Evolutionary conservation across 64 coral and sea anemone genomes (phyloP).

Genomic region (Dendrophyllia cribrosa): DNA sequence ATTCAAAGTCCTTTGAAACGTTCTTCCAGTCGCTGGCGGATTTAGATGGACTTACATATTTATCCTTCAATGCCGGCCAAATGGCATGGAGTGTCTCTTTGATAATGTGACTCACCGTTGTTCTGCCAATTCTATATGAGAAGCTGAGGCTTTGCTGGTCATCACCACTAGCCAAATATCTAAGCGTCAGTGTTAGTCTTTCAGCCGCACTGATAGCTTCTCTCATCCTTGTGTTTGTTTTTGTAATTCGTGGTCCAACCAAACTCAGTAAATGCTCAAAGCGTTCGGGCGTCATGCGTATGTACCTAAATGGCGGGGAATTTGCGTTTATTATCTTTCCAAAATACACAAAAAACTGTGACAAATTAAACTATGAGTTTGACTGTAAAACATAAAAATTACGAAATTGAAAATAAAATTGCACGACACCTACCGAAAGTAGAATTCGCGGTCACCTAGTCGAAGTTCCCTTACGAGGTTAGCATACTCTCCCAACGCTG

Average conservation of each 20-base stretch:
- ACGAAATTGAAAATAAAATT: constrained; percentile 2
- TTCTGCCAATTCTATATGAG: constrained; percentile 14
- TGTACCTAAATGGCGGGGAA: constrained; percentile 48
- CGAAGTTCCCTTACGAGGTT: constrained; percentile 51
- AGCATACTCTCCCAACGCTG: constrained; percentile 29
- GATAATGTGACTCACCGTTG: constrained; percentile 46
- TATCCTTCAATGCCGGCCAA: constrained; percentile 35
- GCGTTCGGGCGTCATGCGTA: constrained; percentile 71
- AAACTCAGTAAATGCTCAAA: constrained; percentile 58
- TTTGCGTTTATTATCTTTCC: constrained; percentile 31
- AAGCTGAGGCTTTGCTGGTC: constrained; percentile 23
- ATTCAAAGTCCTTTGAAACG: constrained; percentile 41
- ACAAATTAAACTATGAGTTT: constrained; percentile 14
- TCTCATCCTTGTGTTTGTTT: constrained; percentile 44
- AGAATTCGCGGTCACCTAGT: constrained; percentile 53
- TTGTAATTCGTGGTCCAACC: constrained; percentile 51
- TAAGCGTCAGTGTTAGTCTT: constrained; percentile 20
- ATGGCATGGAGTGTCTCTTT: constrained; percentile 23
- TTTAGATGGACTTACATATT: constrained; percentile 42
- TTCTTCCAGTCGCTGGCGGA: constrained; percentile 23
- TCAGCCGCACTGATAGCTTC: constrained; percentile 32
- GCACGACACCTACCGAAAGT: constrained; percentile 47
- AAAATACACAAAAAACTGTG: constrained; percentile 14
- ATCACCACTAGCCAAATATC: constrained; percentile 1
- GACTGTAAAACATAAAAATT: constrained; percentile 15